Conservation (phyloP, 2,888 invertebrate genomes). For the Xiphydria camelus region DNA sequence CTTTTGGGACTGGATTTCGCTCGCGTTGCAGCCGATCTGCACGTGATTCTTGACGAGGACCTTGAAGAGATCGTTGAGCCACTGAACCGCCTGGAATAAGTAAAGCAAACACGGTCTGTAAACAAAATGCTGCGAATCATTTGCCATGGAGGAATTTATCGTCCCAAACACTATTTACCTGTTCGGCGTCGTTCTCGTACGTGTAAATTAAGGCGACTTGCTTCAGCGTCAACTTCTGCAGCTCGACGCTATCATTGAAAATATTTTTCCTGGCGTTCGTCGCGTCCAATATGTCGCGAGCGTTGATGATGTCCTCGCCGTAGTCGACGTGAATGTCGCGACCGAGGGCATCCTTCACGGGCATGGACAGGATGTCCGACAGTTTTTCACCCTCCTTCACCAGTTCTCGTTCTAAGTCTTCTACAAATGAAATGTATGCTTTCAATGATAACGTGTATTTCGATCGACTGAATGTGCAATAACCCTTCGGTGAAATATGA, state of each 20-base stretch:
- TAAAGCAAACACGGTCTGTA: not conserved
- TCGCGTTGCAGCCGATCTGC: constrained; percentile 73
- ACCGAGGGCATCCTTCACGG: constrained; percentile 77
- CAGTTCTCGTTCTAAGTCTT: constrained; percentile 68
- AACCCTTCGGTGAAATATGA: no score
- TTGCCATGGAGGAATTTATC: not conserved
- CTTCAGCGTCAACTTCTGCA: constrained; percentile 76
- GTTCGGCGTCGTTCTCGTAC: constrained; percentile 76
- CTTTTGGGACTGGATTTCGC: constrained; percentile 75
- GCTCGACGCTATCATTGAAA: constrained; percentile 74
- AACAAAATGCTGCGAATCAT: no score
- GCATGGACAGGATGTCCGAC: constrained; percentile 76
- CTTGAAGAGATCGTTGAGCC: constrained; percentile 76
- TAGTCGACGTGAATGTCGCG: constrained; percentile 72
- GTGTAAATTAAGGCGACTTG: constrained; percentile 76
- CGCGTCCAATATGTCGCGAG: constrained; percentile 71
- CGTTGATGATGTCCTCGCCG: constrained; percentile 71
- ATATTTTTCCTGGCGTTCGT: constrained; percentile 72
- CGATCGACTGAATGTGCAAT: no score
- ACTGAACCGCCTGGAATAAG: constrained; percentile 69
- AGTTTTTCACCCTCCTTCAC: constrained; percentile 76
- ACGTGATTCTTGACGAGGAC: constrained; percentile 71
- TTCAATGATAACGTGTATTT: no score
- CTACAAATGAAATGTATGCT: constrained; percentile 51
- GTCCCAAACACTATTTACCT: constrained; percentile 56